Percentiles rank a stretch among this genome's conserved stretches.
phyloP scores from a whole-genome alignment of 2,113 vertebrate genomes.

The Odontophorus gujanensis region DNA sequence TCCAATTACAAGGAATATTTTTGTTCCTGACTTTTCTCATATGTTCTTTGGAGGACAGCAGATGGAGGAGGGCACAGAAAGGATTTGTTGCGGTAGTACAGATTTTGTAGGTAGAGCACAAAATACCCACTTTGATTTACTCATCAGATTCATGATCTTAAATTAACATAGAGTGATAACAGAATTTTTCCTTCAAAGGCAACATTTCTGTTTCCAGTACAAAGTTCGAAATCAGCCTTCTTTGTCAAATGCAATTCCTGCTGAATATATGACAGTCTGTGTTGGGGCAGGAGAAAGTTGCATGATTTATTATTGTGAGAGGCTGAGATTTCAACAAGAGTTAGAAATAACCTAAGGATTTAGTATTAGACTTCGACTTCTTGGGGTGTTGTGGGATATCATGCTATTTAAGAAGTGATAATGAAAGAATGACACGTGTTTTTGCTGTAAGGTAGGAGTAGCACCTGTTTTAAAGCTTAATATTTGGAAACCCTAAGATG shows the following conservation, averaged over 20 bases:
- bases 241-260: neutral
- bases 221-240: neutral
- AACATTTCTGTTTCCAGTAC: neutral
- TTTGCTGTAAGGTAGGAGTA: neutral
- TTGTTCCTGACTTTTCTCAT: neutral
- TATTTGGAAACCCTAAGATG: neutral
- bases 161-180: neutral
- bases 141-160: neutral
- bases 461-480: neutral
- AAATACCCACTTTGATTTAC: neutral
- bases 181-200: neutral
- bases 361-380: neutral
- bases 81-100: neutral
- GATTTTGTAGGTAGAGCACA: neutral
- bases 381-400: neutral
- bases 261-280: rapidly evolving
- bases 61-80: neutral
- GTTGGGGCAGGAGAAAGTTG: too few relatives aligned
- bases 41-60: neutral
- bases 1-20: neutral
- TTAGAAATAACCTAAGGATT: neutral
- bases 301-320: neutral
- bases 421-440: neutral
- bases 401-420: neutral
- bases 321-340: neutral